Evolutionary conservation across 2,797 vertebrate genomes (phyloP), one percentile per base, ranked within the genome.

Genomic region (Manis javanica): DNA sequence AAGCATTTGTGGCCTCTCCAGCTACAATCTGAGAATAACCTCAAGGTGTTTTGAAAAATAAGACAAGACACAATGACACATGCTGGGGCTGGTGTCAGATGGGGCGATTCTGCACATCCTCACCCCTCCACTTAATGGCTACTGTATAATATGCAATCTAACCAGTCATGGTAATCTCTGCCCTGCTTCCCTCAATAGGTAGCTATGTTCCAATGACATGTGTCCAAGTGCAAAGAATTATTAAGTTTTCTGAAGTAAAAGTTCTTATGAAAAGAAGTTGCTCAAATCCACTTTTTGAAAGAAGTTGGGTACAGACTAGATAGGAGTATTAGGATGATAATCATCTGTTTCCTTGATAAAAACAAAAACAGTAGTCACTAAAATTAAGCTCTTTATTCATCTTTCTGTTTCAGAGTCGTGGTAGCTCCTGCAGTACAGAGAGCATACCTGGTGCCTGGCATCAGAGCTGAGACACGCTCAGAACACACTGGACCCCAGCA

Each of bases 301-400:
- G 59, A 87, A 72, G 42, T 10, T 81, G 34, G 18, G 31, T 53
- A 75, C 51, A 88, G 91, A 94, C 23, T 53, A 85, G 23, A 92
- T 14, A 34, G 7, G 89, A 69, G 21, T 96, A 79, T 51, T 66
- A 71, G 19, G 29, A 64, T 61, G 26, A 74, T 71, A 18, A 91
- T 51, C 46, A 81, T 46, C 42, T 93, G 61, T 63, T 7, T 91
- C 90, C 74, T 88, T 78, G 79, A 87, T 12, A 79, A 75, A 64
- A 53, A 29, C n/a, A 31, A 83, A 75, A 72, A 15, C 18, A 90
- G 16, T 1, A 84, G 51, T 51, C n/a, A 71, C 13, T 23, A 84
- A 14, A 81, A 92, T 94, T 68, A 89, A 81, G 77, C 42, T 93
- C 61, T 97, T 95, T 90, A 96, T 85, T 95, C 66, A 51, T 31